These are phyloP conservation scores for Tipula helvola DNA, from an alignment of 2,888 invertebrate species.

Conservation along the genomic window DNA sequence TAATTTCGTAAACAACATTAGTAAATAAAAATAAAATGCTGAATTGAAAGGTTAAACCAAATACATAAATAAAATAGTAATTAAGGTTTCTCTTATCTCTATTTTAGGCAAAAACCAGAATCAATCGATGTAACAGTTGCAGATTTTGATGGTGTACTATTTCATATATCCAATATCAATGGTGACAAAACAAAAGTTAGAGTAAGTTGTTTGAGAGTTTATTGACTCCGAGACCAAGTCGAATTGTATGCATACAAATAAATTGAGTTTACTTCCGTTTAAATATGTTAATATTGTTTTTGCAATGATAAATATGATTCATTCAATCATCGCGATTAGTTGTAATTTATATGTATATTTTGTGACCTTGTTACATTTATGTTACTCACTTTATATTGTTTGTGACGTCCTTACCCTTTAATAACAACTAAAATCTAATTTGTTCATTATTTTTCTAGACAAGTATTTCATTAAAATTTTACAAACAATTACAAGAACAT, in stretches of 20 bases:
- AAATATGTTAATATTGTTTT: not conserved
- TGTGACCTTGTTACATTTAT: not conserved
- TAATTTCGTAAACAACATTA: not conserved
- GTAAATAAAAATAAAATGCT: not conserved
- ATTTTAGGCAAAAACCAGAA: constrained; percentile 83
- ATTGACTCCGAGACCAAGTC: not conserved
- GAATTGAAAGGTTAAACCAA: not conserved
- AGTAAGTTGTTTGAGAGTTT: constrained; percentile 45
- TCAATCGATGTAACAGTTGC: constrained; percentile 88
- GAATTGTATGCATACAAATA: not conserved
- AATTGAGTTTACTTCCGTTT: not conserved
- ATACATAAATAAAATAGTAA: not conserved
- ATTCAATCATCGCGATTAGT: not conserved
- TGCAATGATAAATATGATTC: not conserved
- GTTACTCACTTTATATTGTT: not conserved
- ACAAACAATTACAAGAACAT: constrained; percentile 94
- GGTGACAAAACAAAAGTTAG: constrained; percentile 95
- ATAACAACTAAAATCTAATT: not conserved
- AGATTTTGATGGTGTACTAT: constrained; percentile 98
- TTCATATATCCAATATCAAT: constrained; percentile 95
- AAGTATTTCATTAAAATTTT: constrained; percentile 97
- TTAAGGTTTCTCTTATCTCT: constrained; percentile 13
- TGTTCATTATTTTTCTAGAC: constrained; percentile 47
- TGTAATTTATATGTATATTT: not conserved
- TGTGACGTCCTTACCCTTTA: not conserved